Percentiles rank a stretch among this genome's conserved stretches.
phyloP scores from a whole-genome alignment of 64 coral and sea anemone genomes.

The Stylophora pistillata region DNA sequence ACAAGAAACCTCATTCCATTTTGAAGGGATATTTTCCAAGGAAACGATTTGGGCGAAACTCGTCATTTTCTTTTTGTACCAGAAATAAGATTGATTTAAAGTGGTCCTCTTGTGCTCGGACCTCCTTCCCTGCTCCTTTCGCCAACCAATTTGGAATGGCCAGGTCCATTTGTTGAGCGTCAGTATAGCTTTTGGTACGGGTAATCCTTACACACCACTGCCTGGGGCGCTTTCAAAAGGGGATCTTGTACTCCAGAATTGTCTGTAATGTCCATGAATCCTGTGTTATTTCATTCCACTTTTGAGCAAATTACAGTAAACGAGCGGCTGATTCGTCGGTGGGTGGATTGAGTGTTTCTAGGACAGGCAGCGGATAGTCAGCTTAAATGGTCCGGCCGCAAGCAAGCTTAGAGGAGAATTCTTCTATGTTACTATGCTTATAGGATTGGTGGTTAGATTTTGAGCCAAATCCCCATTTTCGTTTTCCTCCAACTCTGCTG shows the following conservation, averaged over 20 bases:
- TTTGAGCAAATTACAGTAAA: conserved; percentile 8
- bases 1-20: conserved; percentile 49
- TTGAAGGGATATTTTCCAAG: conserved; percentile 2
- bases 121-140: background rate
- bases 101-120: background rate
- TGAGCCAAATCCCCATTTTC: conserved; percentile 13
- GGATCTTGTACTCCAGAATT: conserved; percentile 47
- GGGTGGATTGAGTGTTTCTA: background rate
- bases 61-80: background rate
- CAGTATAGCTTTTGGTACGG: background rate
- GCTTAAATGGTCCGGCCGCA: background rate
- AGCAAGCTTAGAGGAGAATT: background rate
- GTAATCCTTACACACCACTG: conserved; percentile 30
- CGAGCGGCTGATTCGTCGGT: background rate
- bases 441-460: background rate
- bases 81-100: background rate
- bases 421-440: background rate
- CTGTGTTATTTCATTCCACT: conserved; percentile 51
- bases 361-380: background rate
- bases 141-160: background rate
- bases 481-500: background rate
- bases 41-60: background rate
- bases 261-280: conserved; percentile 39
- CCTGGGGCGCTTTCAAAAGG: conserved; percentile 49
- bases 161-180: background rate